Percentiles rank a stretch among this genome's conserved stretches.
phyloP scores from a whole-genome alignment of 2,797 vertebrate species.

The Crypturellus tataupa region DNA sequence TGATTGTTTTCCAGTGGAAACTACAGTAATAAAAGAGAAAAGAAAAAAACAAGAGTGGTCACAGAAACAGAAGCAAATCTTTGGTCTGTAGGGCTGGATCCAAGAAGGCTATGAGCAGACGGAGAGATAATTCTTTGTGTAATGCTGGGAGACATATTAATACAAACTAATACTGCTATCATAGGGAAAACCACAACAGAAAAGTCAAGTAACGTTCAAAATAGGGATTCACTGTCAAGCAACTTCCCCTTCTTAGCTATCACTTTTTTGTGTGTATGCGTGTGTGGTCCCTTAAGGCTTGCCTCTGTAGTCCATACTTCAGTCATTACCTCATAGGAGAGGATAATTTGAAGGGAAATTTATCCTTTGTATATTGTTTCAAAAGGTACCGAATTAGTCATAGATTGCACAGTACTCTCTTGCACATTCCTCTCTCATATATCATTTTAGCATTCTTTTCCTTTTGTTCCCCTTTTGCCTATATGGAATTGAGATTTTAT shows the following conservation, averaged over 20 bases:
- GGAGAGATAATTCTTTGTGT: background rate
- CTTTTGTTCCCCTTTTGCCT: background rate
- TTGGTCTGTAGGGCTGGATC: background rate
- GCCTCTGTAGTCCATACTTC: background rate
- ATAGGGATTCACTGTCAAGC: background rate
- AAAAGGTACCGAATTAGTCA: background rate
- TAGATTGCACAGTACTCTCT: background rate
- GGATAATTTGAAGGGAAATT: slow-evolving; percentile 31
- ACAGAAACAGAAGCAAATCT: background rate
- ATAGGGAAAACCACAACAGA: background rate
- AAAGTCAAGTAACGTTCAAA: background rate
- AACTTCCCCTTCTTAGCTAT: background rate
- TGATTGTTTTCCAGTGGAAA: background rate
- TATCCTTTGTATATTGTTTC: background rate
- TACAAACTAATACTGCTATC: background rate
- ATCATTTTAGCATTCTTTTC: background rate
- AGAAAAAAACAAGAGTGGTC: background rate
- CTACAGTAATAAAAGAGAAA: background rate
- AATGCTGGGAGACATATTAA: background rate
- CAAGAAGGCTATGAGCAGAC: background rate
- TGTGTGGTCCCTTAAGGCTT: slow-evolving; percentile 15
- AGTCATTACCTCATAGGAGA: slow-evolving; percentile 7
- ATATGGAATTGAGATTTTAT: background rate
- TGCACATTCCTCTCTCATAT: background rate
- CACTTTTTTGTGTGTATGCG: background rate